phyloP scores from a whole-genome alignment of 2,888 invertebrate species.

The Spodoptera picta region DNA sequence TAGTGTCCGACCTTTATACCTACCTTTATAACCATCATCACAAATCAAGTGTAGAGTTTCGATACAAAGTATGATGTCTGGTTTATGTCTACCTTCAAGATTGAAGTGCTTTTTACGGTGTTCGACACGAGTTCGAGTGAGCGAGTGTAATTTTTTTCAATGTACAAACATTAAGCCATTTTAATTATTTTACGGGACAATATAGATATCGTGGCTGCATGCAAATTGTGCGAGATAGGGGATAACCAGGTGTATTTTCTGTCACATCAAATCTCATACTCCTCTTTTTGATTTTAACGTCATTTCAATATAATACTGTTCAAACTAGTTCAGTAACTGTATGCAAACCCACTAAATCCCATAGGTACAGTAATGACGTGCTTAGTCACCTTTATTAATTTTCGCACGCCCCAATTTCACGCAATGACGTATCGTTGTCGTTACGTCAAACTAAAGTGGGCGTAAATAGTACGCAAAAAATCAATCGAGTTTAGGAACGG shows the following conservation, averaged over 20 bases:
- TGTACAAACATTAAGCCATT: too few species aligned
- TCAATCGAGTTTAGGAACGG: slow-evolving; percentile 17
- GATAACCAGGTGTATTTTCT: too few species aligned
- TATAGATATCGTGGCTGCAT: too few species aligned
- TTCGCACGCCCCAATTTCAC: slow-evolving; percentile 5
- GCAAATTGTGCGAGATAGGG: too few species aligned
- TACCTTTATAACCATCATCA: slow-evolving; percentile 58
- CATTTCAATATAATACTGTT: too few species aligned
- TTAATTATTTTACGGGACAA: too few species aligned
- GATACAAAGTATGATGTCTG: slow-evolving; percentile 62
- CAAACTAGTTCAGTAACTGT: too few species aligned
- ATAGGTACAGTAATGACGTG: too few species aligned
- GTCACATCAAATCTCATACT: not conserved
- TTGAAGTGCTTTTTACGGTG: slow-evolving; percentile 10
- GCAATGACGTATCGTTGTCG: slow-evolving; percentile 14
- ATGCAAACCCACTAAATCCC: too few species aligned
- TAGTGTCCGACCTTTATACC: slow-evolving; percentile 32
- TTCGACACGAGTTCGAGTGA: not conserved
- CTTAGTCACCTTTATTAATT: slow-evolving; percentile 6
- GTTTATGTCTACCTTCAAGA: slow-evolving; percentile 61
- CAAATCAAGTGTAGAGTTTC: slow-evolving; percentile 66
- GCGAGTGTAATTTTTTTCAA: too few species aligned
- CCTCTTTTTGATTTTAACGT: too few species aligned
- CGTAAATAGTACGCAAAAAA: slow-evolving; percentile 6
- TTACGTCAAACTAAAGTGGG: slow-evolving; percentile 15